Conservation (phyloP, 2,113 vertebrate species). For the Monarcha castaneiventris region DNA sequence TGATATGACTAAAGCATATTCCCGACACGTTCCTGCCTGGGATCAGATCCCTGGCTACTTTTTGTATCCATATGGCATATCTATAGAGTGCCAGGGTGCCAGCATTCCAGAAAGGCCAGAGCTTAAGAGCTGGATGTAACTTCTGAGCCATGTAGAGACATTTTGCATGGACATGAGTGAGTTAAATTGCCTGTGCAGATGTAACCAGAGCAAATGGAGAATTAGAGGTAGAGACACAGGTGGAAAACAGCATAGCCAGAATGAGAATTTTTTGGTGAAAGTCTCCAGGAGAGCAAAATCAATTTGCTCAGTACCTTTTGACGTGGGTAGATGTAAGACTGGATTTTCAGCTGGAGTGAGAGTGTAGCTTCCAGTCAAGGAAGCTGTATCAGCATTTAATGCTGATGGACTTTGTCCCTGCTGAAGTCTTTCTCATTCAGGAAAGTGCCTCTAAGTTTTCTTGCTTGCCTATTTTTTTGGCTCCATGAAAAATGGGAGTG, state of each 20-base stretch:
- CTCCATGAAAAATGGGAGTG: neutral
- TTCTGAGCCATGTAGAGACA: neutral
- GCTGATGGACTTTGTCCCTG: neutral
- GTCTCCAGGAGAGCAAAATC: neutral
- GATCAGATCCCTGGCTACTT: conserved; percentile 50
- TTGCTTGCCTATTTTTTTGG: neutral
- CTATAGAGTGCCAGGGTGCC: conserved; percentile 3
- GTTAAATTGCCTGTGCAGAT: neutral
- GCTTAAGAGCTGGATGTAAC: conserved; percentile 5
- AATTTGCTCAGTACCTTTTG: neutral
- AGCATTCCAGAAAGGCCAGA: conserved; percentile 37
- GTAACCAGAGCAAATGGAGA: neutral
- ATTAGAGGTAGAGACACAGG: neutral
- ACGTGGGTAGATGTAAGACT: neutral
- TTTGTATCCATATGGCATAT: conserved; percentile 41
- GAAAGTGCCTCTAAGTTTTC: neutral
- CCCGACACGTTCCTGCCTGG: neutral
- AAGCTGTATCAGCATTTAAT: neutral
- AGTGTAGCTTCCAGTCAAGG: neutral
- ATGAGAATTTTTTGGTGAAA: neutral
- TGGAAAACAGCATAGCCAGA: neutral
- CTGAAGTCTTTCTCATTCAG: neutral
- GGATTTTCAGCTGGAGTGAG: neutral
- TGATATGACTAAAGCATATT: conserved; percentile 14
- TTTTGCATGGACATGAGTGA: neutral